phyloP scores from a whole-genome alignment of 2,888 invertebrate species.

The Pantelozetes paolii region DNA sequence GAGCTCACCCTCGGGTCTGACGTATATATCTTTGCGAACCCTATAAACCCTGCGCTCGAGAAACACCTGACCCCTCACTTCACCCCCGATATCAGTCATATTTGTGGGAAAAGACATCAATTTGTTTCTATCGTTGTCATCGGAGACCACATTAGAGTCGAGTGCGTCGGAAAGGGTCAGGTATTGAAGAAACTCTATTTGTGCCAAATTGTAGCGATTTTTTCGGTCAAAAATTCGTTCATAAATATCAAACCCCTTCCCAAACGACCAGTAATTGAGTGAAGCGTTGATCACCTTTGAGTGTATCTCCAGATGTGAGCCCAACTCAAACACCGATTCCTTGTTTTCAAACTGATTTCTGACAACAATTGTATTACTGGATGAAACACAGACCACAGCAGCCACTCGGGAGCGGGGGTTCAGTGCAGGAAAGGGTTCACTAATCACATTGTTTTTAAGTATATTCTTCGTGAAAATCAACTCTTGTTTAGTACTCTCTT shows the following conservation, averaged over 20 bases:
- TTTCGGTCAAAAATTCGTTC: slow-evolving; percentile 61
- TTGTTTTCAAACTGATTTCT: slow-evolving; percentile 88
- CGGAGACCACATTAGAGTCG: slow-evolving; percentile 58
- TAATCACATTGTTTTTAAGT: slow-evolving; percentile 75
- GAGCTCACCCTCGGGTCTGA: slow-evolving; percentile 84
- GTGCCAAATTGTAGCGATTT: slow-evolving; percentile 89
- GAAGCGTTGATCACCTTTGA: slow-evolving; percentile 89
- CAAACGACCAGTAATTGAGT: slow-evolving; percentile 80
- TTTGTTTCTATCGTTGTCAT: slow-evolving; percentile 46
- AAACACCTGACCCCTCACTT: slow-evolving; percentile 73
- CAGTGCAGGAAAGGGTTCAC: slow-evolving; percentile 74
- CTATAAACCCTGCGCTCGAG: slow-evolving; percentile 70
- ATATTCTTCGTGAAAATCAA: slow-evolving; percentile 82
- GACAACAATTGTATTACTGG: slow-evolving; percentile 79
- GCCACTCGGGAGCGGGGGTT: slow-evolving; percentile 87
- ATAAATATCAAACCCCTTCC: slow-evolving; percentile 50
- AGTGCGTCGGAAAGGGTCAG: slow-evolving; percentile 83
- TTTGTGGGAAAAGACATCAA: slow-evolving; percentile 46
- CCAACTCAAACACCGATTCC: slow-evolving; percentile 85
- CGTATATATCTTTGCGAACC: slow-evolving; percentile 88
- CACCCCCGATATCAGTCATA: slow-evolving; percentile 67
- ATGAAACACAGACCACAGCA: slow-evolving; percentile 84
- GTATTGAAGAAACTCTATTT: slow-evolving; percentile 84
- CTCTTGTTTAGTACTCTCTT: slow-evolving; percentile 73
- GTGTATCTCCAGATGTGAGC: slow-evolving; percentile 89